phyloP scores from a whole-genome alignment of 2,113 vertebrate species.

The Nothobranchius furzeri region DNA sequence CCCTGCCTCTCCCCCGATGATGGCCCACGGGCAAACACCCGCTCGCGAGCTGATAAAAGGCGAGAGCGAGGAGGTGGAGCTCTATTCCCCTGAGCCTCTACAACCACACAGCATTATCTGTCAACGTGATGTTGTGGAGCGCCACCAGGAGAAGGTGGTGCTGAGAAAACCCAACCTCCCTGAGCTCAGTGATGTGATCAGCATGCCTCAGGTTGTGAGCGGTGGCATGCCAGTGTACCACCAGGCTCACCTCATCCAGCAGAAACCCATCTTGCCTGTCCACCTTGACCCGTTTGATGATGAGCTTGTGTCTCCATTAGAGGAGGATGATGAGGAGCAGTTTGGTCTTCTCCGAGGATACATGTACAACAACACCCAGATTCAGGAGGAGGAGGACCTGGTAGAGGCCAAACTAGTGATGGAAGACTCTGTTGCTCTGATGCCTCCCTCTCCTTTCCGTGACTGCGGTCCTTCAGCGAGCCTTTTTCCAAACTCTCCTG shows the following conservation, averaged over 20 bases:
- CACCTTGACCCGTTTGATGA: conserved; percentile 77
- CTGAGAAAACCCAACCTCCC: conserved; percentile 78
- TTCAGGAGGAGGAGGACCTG: conserved; percentile 82
- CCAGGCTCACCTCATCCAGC: conserved; percentile 73
- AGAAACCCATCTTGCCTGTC: conserved; percentile 79
- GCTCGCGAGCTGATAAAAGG: conserved; percentile 62
- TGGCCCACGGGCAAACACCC: conserved; percentile 82
- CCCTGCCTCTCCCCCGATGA: conserved; percentile 83
- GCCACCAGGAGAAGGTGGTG: conserved; percentile 79
- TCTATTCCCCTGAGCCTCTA: conserved; percentile 80
- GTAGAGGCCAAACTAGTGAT: conserved; percentile 80
- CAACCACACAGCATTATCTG: conserved; percentile 76
- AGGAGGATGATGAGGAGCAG: conserved; percentile 77
- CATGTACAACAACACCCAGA: conserved; percentile 84
- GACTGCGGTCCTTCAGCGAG: conserved; percentile 86
- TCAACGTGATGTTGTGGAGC: conserved; percentile 79
- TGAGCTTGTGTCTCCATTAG: conserved; percentile 75
- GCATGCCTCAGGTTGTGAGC: conserved; percentile 67
- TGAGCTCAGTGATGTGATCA: conserved; percentile 77
- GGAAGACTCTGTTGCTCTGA: conserved; percentile 88
- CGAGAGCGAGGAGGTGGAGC: conserved; percentile 72
- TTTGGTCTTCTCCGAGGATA: conserved; percentile 90
- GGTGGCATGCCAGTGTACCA: conserved; percentile 72
- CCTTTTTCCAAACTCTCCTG: conserved; percentile 86
- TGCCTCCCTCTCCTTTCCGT: conserved; percentile 93